A percentile compares a stretch with the other conserved stretches of the same genome.
Evolutionary conservation across 2,113 vertebrate genomes (phyloP).

Genomic region (Leiothrix lutea): DNA sequence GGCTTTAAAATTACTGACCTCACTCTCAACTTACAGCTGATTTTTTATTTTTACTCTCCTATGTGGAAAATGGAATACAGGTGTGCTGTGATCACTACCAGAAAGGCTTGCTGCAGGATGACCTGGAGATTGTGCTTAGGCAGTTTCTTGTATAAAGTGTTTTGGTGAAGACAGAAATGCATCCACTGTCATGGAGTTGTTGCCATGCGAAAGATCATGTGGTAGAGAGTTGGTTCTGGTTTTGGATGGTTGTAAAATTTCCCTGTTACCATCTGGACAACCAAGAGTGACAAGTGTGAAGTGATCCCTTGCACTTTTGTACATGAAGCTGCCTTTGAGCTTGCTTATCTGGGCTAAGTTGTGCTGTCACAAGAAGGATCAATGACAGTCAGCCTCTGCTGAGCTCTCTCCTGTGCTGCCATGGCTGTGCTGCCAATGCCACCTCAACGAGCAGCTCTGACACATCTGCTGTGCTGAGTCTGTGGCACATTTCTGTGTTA

Average conservation of each 20-base stretch:
- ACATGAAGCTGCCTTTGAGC: background rate
- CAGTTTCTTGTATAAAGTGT: background rate
- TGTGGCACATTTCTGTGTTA: background rate
- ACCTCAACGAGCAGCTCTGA: background rate
- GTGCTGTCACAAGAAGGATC: background rate
- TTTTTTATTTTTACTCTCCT: background rate
- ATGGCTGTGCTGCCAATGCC: rapidly evolving
- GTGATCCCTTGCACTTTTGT: background rate
- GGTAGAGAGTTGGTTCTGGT: background rate
- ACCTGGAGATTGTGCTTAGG: background rate
- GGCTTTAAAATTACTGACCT: conserved; percentile 33
- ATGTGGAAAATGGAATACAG: background rate
- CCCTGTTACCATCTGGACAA: background rate
- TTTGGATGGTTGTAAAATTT: background rate
- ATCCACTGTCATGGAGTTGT: background rate
- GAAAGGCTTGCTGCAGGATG: background rate
- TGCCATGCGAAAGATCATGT: rapidly evolving
- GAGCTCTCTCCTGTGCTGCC: background rate
- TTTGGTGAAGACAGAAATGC: background rate
- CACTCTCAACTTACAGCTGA: background rate
- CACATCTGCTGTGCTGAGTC: background rate
- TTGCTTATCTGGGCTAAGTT: background rate
- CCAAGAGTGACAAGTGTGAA: background rate
- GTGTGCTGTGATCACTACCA: background rate
- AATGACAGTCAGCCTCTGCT: background rate